phyloP scores from a whole-genome alignment of 2,113 vertebrate genomes.

The Hypomesus transpacificus region DNA sequence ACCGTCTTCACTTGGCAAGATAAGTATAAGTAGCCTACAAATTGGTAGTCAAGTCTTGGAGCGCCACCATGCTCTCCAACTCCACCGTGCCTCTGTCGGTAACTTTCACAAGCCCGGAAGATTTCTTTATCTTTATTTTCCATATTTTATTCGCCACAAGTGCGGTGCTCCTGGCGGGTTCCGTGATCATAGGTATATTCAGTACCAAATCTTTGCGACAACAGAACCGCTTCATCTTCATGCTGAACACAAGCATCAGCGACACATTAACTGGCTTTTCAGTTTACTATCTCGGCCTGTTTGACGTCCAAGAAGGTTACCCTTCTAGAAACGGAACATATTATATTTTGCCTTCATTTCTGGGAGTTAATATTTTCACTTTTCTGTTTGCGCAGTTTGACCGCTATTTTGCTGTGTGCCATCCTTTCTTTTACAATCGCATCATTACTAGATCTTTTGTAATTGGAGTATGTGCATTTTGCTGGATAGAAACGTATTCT shows the following conservation, averaged over 20 bases:
- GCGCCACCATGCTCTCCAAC: conserved; percentile 58
- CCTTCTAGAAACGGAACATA: conserved; percentile 70
- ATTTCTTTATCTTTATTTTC: conserved; percentile 70
- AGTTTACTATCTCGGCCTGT: conserved; percentile 73
- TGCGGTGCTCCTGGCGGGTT: conserved; percentile 64
- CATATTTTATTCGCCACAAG: conserved; percentile 69
- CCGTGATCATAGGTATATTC: conserved; percentile 64
- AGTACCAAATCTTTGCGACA: conserved; percentile 57
- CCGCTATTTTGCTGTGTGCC: conserved; percentile 69
- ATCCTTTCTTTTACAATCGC: conserved; percentile 72
- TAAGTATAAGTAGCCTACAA: too few species aligned
- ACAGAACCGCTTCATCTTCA: conserved; percentile 76
- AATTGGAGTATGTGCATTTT: conserved; percentile 58
- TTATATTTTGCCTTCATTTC: conserved; percentile 71
- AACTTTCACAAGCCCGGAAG: conserved; percentile 53
- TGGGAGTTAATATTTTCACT: conserved; percentile 73
- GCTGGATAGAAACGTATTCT: conserved; percentile 71
- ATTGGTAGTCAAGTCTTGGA: too few species aligned
- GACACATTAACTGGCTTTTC: conserved; percentile 74
- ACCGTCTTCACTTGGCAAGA: too few species aligned
- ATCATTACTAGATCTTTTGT: conserved; percentile 54
- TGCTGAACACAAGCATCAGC: conserved; percentile 77
- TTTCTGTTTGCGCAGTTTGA: conserved; percentile 77
- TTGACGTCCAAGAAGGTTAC: conserved; percentile 75
- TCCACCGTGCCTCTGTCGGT: conserved; percentile 62